Evolutionary conservation across 2,888 invertebrate species (phyloP).

Genomic region (Diabrotica balteata): DNA sequence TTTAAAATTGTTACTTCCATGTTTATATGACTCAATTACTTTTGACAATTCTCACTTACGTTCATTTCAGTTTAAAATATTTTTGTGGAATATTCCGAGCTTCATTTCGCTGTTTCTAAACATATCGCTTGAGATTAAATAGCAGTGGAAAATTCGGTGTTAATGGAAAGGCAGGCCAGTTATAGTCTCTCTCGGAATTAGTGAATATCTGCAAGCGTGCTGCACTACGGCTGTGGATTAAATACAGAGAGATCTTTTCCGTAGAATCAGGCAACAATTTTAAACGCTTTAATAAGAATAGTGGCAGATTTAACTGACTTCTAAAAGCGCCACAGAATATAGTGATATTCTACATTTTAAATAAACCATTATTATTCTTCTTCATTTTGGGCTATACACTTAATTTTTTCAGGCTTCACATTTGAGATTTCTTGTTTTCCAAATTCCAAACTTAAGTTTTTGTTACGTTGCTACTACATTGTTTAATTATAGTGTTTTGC

Average conservation of each 20-base stretch:
- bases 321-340: too few species aligned
- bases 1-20: constrained; percentile 40
- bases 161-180: constrained; percentile 43
- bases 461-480: too few species aligned
- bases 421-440: too few species aligned
- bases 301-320: too few species aligned
- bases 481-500: too few species aligned
- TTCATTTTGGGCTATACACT: too few species aligned
- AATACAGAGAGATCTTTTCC: constrained; percentile 42
- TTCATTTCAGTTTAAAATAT: constrained; percentile 23
- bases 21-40: constrained; percentile 48
- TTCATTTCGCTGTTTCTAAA: constrained; percentile 34
- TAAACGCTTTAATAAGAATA: too few species aligned
- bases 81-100: constrained; percentile 36
- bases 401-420: too few species aligned
- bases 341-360: too few species aligned
- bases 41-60: constrained; percentile 41
- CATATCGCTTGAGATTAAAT: constrained; percentile 39
- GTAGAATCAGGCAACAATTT: not conserved
- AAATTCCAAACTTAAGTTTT: too few species aligned
- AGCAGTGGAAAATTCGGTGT: constrained; percentile 41
- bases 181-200: constrained; percentile 41
- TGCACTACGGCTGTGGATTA: constrained; percentile 52
- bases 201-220: constrained; percentile 49
- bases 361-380: too few species aligned